phyloP scores from a whole-genome alignment of 2,797 vertebrate genomes.

The Lacerta viridis region DNA sequence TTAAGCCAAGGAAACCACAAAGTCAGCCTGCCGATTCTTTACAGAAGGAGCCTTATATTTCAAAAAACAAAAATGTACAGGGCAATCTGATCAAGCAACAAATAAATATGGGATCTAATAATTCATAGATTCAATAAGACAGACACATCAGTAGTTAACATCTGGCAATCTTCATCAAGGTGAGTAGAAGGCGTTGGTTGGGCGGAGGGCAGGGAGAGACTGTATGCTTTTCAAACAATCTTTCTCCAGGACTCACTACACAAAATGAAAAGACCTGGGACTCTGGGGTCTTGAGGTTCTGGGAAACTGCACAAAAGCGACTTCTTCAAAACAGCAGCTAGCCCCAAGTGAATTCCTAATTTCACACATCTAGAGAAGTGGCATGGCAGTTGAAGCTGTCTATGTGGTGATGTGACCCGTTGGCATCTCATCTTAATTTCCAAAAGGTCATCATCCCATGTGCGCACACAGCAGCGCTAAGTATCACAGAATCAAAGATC shows the following conservation, averaged over 20 bases:
- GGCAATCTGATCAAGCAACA: constrained; percentile 11
- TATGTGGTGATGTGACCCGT: not conserved
- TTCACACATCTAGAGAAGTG: not conserved
- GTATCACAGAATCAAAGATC: not conserved
- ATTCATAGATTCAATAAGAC: constrained; percentile 28
- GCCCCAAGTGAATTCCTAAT: not conserved
- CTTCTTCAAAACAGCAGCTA: not conserved
- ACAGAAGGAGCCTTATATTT: not conserved
- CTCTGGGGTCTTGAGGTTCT: rapidly evolving
- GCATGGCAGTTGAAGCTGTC: no score
- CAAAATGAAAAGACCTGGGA: not conserved
- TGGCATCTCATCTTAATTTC: not conserved
- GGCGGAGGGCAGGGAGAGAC: not conserved
- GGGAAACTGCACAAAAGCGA: not conserved
- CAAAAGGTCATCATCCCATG: not conserved
- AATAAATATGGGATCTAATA: constrained; percentile 14
- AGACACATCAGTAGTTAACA: constrained; percentile 10
- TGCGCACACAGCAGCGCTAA: no score
- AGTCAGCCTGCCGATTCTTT: not conserved
- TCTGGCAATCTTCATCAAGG: not conserved
- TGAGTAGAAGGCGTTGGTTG: constrained; percentile 16
- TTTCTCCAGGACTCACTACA: not conserved
- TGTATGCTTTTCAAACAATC: not conserved
- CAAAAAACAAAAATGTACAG: not conserved
- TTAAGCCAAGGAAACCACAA: no score